Conservation (phyloP, 1,140 invertebrate genomes). For the Cydia pomonella region DNA sequence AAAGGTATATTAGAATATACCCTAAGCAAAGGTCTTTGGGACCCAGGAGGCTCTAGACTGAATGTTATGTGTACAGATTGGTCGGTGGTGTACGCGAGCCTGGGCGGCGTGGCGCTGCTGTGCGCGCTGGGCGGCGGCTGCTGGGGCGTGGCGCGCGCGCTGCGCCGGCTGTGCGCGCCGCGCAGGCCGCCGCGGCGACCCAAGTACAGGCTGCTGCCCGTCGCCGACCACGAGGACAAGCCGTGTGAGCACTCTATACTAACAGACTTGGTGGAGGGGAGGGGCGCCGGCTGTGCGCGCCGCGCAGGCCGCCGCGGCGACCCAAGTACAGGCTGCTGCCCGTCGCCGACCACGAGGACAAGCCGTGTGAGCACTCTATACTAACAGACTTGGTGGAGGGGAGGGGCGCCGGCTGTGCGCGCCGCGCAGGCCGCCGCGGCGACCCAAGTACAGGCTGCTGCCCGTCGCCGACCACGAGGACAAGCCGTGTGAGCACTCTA, state of each 20-base stretch:
- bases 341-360: slow-evolving; percentile 46
- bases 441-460: too few relatives aligned
- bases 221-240: slow-evolving; percentile 45
- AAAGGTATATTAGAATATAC: too few relatives aligned
- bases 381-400: too few relatives aligned
- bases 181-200: slow-evolving; percentile 51
- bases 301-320: not conserved
- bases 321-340: slow-evolving; percentile 63
- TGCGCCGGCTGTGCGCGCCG: slow-evolving; percentile 49
- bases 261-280: too few relatives aligned
- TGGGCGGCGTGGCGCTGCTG: slow-evolving; percentile 60
- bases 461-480: too few relatives aligned
- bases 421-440: too few relatives aligned
- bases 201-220: slow-evolving; percentile 63
- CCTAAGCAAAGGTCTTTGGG: too few relatives aligned
- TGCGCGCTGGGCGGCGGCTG: slow-evolving; percentile 46
- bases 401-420: too few relatives aligned
- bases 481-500: too few relatives aligned
- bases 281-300: too few relatives aligned
- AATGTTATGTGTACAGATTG: too few relatives aligned
- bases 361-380: not conserved
- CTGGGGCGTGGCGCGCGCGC: slow-evolving; percentile 45
- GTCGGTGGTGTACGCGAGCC: slow-evolving; percentile 70
- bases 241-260: not conserved
- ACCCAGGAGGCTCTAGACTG: too few relatives aligned